phyloP scores from a whole-genome alignment of 2,888 invertebrate genomes.

The Andrena bucephala region DNA sequence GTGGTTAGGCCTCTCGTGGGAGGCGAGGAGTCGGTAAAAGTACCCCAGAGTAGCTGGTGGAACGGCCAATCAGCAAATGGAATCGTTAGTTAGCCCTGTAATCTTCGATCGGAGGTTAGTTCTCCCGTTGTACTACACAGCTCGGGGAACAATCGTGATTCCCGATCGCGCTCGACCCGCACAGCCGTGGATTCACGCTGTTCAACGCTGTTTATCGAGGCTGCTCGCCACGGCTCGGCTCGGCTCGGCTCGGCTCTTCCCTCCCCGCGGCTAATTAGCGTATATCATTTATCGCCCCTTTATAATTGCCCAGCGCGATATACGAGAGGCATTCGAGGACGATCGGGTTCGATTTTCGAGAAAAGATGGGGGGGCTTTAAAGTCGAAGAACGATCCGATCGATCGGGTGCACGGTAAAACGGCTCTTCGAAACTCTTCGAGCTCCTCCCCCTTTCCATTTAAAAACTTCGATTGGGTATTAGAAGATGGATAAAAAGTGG shows the following conservation, averaged over 20 bases:
- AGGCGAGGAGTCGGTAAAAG: constrained; percentile 57
- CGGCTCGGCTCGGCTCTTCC: neutral
- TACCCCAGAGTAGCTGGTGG: constrained; percentile 50
- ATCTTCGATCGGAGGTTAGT: constrained; percentile 69
- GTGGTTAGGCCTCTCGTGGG: constrained; percentile 54
- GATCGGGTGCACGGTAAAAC: too few relatives aligned
- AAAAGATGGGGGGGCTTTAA: neutral
- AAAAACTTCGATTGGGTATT: too few relatives aligned
- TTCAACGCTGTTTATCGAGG: constrained; percentile 60
- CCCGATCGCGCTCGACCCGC: constrained; percentile 54
- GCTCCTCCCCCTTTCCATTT: too few relatives aligned
- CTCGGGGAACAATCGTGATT: constrained; percentile 64
- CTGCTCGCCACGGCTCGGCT: neutral
- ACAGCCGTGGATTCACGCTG: constrained; percentile 41
- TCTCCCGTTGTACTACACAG: constrained; percentile 69
- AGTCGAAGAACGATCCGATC: neutral
- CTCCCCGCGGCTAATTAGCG: constrained; percentile 53
- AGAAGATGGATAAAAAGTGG: too few relatives aligned
- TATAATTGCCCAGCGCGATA: constrained; percentile 26
- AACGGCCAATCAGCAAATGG: constrained; percentile 70
- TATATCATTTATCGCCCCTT: constrained; percentile 58
- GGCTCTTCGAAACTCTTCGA: too few relatives aligned
- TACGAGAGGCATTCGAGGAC: neutral
- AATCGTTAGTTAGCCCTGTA: constrained; percentile 71
- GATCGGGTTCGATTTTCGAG: too few relatives aligned